Conservation (phyloP, 1,140 invertebrate species). For the Tetragnatha versicolor region DNA sequence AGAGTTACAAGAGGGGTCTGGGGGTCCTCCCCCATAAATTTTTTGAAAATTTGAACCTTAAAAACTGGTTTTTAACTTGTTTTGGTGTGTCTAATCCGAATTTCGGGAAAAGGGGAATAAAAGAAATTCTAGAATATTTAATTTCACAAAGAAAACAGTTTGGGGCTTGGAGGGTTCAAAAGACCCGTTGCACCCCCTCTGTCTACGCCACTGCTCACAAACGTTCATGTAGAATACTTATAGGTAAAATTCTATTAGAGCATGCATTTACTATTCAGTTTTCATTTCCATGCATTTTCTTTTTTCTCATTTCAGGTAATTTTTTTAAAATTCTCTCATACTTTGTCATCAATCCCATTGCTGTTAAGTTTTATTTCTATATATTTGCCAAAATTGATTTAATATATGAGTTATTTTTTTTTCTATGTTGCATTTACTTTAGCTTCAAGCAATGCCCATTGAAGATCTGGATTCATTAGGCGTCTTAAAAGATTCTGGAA, state of each 20-base stretch:
- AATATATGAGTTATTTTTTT: not conserved
- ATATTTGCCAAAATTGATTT: not conserved
- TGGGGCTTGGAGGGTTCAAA: too few relatives aligned
- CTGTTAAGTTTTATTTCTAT: not conserved
- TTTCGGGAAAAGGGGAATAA: too few relatives aligned
- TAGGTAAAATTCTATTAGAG: not conserved
- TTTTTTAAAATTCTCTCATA: not conserved
- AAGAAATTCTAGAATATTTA: too few relatives aligned
- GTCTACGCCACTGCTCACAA: too few relatives aligned
- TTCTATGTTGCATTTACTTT: not conserved
- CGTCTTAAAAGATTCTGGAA: constrained; percentile 20
- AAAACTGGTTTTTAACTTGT: too few relatives aligned
- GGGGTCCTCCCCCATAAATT: too few relatives aligned
- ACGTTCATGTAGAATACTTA: too few relatives aligned
- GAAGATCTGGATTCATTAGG: constrained; percentile 48
- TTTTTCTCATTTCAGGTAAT: not conserved
- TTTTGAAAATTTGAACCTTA: too few relatives aligned
- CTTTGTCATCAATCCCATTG: not conserved
- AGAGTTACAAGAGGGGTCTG: too few relatives aligned
- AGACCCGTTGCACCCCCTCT: too few relatives aligned
- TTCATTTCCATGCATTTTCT: not conserved
- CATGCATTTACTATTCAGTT: not conserved
- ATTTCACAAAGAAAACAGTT: too few relatives aligned
- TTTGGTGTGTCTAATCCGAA: too few relatives aligned
- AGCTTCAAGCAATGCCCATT: constrained; percentile 39